A percentile compares a stretch with the other conserved stretches of the same genome.
These are phyloP conservation scores for Rachycentron canadum DNA, from an alignment of 2,797 vertebrate species.

Conservation along the genomic window DNA sequence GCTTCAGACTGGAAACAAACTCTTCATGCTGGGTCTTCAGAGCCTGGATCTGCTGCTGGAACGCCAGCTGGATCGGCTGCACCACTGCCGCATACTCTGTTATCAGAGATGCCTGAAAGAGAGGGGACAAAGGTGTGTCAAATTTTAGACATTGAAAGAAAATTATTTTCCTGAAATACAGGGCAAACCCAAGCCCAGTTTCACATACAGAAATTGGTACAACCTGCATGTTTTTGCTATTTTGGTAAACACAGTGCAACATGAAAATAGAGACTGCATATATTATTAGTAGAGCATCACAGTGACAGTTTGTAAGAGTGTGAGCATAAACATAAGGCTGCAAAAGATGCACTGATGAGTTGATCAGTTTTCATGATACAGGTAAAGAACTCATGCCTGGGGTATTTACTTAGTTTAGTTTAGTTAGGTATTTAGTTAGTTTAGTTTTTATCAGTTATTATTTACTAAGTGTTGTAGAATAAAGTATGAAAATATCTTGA, in stretches of 20 bases:
- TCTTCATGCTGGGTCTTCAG: constrained; percentile 96
- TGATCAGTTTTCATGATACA: no score
- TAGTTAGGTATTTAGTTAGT: no score
- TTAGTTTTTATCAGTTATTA: no score
- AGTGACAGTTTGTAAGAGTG: no score
- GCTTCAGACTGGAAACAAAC: constrained; percentile 91
- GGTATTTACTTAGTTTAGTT: no score
- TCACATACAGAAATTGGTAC: not conserved
- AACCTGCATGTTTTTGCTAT: not conserved
- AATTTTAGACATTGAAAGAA: not conserved
- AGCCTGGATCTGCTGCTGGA: constrained; percentile 97
- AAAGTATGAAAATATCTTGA: no score
- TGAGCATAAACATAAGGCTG: no score
- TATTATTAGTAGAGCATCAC: no score
- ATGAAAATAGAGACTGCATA: not conserved
- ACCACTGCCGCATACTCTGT: constrained; percentile 92
- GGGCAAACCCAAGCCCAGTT: not conserved
- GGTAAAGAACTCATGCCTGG: no score
- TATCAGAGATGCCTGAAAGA: constrained; percentile 92
- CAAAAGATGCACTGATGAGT: no score
- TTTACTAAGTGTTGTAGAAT: no score
- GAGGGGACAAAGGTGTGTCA: not conserved
- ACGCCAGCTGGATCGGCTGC: constrained; percentile 94
- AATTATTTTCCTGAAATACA: not conserved
- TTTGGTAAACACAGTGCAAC: not conserved